Conservation (phyloP, 37 sponge, comb jelly and placozoan species). For the Mnemiopsis leidyi region DNA sequence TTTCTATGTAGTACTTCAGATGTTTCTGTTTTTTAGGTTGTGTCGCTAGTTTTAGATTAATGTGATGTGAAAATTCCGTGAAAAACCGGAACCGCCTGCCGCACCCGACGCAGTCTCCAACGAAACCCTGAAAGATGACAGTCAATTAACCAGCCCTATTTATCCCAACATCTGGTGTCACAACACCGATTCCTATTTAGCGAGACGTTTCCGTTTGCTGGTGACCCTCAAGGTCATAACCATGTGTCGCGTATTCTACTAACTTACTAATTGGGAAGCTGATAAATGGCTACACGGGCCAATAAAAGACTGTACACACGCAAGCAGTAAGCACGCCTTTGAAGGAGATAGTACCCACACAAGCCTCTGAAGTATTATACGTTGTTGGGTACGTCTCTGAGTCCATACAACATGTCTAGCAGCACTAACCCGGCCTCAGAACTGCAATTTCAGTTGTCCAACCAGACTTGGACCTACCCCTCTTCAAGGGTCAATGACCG, state of each 20-base stretch:
- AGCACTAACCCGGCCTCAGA: background rate
- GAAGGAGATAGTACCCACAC: too few relatives aligned
- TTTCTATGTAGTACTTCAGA: conserved; percentile 66
- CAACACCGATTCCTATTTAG: background rate
- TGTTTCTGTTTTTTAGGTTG: conserved; percentile 71
- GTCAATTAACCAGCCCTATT: background rate
- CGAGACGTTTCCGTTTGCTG: background rate
- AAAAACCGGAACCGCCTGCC: conserved; percentile 67
- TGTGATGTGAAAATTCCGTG: conserved; percentile 69
- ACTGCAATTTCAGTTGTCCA: background rate
- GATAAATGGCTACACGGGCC: background rate
- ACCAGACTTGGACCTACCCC: background rate
- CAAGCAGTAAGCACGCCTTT: background rate
- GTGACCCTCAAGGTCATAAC: background rate
- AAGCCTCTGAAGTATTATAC: too few relatives aligned
- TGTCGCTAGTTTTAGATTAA: conserved; percentile 67
- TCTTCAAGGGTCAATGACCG: background rate
- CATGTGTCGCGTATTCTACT: background rate
- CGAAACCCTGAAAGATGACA: conserved; percentile 62
- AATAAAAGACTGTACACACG: too few relatives aligned
- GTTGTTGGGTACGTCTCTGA: background rate
- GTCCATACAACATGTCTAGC: background rate
- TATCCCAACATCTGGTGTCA: background rate
- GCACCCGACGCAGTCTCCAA: conserved; percentile 67
- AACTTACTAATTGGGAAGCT: background rate